Conservation (phyloP, 1,140 invertebrate species). For the Eumaeus atala region DNA sequence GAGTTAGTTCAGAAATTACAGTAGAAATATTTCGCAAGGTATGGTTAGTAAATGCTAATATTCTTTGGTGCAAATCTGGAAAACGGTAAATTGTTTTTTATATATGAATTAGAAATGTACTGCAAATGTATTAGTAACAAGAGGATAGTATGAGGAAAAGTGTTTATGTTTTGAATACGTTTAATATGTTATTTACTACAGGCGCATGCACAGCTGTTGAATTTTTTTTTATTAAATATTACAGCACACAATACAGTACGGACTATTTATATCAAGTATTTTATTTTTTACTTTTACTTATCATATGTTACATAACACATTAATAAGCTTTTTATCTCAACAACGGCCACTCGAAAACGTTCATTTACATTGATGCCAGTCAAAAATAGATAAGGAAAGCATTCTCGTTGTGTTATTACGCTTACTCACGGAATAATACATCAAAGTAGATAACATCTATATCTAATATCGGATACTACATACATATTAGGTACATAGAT, state of each 20-base stretch:
- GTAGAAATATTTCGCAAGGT: not conserved
- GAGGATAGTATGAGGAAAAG: not conserved
- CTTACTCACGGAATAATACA: conserved; percentile 55
- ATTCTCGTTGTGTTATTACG: conserved; percentile 34
- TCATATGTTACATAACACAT: conserved; percentile 33
- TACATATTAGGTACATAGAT: conserved; percentile 25
- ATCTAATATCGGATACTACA: conserved; percentile 42
- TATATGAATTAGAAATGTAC: no score
- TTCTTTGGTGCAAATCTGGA: conserved; percentile 71
- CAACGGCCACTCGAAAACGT: conserved; percentile 48
- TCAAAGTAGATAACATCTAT: conserved; percentile 36
- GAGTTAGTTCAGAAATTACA: no score
- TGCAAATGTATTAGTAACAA: not conserved
- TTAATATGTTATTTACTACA: conserved; percentile 3
- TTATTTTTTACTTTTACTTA: conserved; percentile 15
- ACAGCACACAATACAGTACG: conserved; percentile 5
- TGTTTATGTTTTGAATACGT: not conserved
- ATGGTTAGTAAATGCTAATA: conserved; percentile 66
- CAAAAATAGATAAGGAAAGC: conserved; percentile 41
- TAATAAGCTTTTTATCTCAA: conserved; percentile 55
- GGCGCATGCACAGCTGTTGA: not conserved
- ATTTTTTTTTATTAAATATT: no score
- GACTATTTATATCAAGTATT: not conserved
- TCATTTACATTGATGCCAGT: conserved; percentile 42
- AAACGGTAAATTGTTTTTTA: conserved; percentile 32